phyloP scores from a whole-genome alignment of 2,797 vertebrate genomes.

The Channallabes apus region DNA sequence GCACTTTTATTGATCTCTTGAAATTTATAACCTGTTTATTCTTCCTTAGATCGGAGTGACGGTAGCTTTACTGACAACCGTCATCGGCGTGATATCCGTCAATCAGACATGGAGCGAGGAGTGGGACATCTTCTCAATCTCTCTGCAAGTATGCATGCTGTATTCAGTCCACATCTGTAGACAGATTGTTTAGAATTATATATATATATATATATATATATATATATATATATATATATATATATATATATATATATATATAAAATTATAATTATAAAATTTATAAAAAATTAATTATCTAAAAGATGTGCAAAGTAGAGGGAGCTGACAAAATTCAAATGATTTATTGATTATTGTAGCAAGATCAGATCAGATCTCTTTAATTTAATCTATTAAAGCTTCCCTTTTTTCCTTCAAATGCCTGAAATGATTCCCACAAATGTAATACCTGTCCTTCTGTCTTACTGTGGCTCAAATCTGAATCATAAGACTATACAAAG shows the following conservation, averaged over 20 bases:
- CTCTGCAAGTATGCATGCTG: constrained; percentile 82
- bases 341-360: not conserved
- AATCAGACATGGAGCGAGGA: constrained; percentile 91
- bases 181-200: not conserved
- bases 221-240: no score
- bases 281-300: not conserved
- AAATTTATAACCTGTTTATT: constrained; percentile 10
- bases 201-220: no score
- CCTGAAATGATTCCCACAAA: not conserved
- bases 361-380: no score
- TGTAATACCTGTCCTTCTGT: not conserved
- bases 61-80: constrained; percentile 79
- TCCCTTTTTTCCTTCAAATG: not conserved
- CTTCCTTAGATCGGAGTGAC: constrained; percentile 82
- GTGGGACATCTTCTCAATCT: constrained; percentile 90
- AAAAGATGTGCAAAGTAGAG: not conserved
- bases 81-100: constrained; percentile 85
- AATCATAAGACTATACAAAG: not conserved
- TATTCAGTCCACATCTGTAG: not conserved
- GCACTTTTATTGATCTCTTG: constrained; percentile 2
- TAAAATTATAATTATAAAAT: no score
- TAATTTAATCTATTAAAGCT: not conserved
- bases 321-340: not conserved
- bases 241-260: no score
- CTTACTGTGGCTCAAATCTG: not conserved